Percentiles rank a stretch among this genome's conserved stretches.
Conservation (phyloP, 2,888 invertebrate species). For the Eupithecia abbreviata region DNA sequence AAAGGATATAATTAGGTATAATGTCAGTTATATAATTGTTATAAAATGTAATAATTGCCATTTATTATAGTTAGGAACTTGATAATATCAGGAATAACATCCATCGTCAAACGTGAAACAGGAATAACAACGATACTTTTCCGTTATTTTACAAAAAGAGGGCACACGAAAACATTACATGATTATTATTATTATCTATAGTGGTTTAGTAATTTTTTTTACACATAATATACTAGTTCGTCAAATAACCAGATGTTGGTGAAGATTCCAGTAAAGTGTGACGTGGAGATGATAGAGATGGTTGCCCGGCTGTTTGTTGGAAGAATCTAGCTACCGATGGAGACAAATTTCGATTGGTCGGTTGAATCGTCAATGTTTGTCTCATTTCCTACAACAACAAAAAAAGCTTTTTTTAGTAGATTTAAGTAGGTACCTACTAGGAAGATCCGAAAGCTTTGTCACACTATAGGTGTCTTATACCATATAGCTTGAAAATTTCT, state of each 20-base stretch:
- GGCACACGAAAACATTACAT: neutral
- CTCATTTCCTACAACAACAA: conserved; percentile 55
- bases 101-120: neutral
- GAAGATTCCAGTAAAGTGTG: conserved; percentile 48
- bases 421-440: neutral
- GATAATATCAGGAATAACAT: neutral
- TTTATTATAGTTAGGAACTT: neutral
- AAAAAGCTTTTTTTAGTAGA: conserved; percentile 5
- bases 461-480: no score
- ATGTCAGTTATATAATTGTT: neutral
- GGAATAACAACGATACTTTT: neutral
- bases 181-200: neutral
- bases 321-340: conserved; percentile 79
- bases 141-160: neutral
- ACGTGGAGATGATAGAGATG: conserved; percentile 65
- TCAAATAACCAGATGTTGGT: conserved; percentile 45
- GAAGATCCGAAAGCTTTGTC: neutral
- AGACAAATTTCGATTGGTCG: conserved; percentile 64
- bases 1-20: neutral
- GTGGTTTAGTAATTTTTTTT: neutral
- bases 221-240: conserved; percentile 26
- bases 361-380: conserved; percentile 48
- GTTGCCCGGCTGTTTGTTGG: conserved; percentile 67
- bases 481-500: no score
- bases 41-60: neutral